Conservation (phyloP, 2,888 invertebrate species). For the Eilema caniola region DNA sequence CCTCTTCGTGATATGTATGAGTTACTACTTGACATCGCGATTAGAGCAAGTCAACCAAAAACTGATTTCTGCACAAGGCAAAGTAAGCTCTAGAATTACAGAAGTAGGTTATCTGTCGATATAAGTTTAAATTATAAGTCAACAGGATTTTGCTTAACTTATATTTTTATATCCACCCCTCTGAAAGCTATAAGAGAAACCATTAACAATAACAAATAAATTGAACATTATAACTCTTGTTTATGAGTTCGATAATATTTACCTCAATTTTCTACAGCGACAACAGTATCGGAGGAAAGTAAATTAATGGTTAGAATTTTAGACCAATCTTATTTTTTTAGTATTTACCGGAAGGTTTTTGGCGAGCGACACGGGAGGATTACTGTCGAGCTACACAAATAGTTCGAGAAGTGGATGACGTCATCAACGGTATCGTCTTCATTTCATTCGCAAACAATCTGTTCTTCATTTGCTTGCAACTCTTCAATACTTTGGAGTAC, state of each 20-base stretch:
- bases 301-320: not conserved
- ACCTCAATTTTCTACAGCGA: not conserved
- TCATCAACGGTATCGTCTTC: slow-evolving; percentile 88
- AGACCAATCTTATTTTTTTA: slow-evolving; percentile 52
- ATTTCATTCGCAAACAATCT: slow-evolving; percentile 91
- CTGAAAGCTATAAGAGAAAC: not conserved
- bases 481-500: slow-evolving; percentile 91
- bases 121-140: no score
- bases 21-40: slow-evolving; percentile 89
- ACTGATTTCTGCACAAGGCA: slow-evolving; percentile 73
- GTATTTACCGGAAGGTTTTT: slow-evolving; percentile 89
- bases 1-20: slow-evolving; percentile 90
- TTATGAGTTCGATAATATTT: not conserved
- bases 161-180: not conserved
- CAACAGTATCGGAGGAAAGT: not conserved
- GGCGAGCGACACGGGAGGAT: slow-evolving; percentile 89
- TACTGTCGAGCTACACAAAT: slow-evolving; percentile 88
- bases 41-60: slow-evolving; percentile 88
- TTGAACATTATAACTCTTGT: not conserved
- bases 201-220: not conserved
- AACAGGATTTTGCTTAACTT: not conserved
- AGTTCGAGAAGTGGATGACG: slow-evolving; percentile 88
- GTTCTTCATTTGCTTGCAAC: slow-evolving; percentile 91
- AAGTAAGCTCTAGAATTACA: slow-evolving; percentile 59
- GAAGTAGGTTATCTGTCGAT: no score